phyloP scores from a whole-genome alignment of 1,140 invertebrate species.

The Pristionchus pacificus region DNA sequence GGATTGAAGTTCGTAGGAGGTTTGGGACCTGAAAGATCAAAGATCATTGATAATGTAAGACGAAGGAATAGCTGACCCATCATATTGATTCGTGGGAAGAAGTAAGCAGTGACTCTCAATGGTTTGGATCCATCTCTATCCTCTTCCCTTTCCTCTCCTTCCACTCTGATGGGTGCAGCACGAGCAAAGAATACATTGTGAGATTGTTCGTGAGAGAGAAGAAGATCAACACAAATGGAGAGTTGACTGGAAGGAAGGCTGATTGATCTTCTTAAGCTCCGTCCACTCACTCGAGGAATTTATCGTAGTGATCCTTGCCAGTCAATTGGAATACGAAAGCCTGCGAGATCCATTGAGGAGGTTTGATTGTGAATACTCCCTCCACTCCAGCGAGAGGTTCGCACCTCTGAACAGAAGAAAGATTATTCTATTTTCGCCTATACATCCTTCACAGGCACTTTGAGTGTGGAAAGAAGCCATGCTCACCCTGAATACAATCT shows the following conservation, averaged over 20 bases:
- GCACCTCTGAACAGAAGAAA: slow-evolving; percentile 36
- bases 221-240: slow-evolving; percentile 40
- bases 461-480: neutral
- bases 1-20: slow-evolving; percentile 52
- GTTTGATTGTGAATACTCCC: slow-evolving; percentile 39
- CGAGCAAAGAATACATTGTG: slow-evolving; percentile 53
- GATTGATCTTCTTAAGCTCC: neutral
- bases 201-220: slow-evolving; percentile 46
- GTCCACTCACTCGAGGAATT: slow-evolving; percentile 38
- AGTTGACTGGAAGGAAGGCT: slow-evolving; percentile 35
- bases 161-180: slow-evolving; percentile 42
- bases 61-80: slow-evolving; percentile 27
- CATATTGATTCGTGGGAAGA: slow-evolving; percentile 47
- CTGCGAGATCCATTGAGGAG: slow-evolving; percentile 48
- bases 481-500: slow-evolving; percentile 47
- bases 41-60: slow-evolving; percentile 8
- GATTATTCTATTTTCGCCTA: neutral
- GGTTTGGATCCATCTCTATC: slow-evolving; percentile 34
- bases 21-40: slow-evolving; percentile 41
- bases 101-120: slow-evolving; percentile 49
- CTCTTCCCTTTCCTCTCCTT: slow-evolving; percentile 29
- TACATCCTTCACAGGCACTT: neutral
- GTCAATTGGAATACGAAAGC: slow-evolving; percentile 52
- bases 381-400: slow-evolving; percentile 30
- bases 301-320: slow-evolving; percentile 37